phyloP scores from a whole-genome alignment of 2,888 invertebrate genomes.

The Drosophila suboccidentalis region DNA sequence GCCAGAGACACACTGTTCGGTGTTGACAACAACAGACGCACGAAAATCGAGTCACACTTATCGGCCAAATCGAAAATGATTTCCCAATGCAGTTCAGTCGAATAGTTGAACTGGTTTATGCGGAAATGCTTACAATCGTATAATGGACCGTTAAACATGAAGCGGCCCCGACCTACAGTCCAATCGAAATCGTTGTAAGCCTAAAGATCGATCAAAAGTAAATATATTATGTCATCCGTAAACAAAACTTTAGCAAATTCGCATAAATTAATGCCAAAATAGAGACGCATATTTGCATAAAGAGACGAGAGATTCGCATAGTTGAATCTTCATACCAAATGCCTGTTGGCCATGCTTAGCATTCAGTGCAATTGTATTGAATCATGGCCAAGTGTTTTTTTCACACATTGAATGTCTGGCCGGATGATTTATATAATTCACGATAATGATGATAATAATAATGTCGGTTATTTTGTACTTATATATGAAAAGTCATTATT shows the following conservation, averaged over 20 bases:
- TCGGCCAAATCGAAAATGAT: conserved; percentile 34
- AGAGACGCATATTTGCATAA: conserved; percentile 37
- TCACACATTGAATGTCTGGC: conserved; percentile 59
- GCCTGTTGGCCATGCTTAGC: conserved; percentile 4
- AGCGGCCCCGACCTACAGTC: conserved; percentile 3
- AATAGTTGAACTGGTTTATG: conserved; percentile 49
- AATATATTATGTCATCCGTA: conserved; percentile 58
- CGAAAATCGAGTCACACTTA: conserved; percentile 34
- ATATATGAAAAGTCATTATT: conserved; percentile 43
- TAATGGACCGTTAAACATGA: conserved; percentile 36
- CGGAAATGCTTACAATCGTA: conserved; percentile 60
- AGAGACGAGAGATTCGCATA: conserved; percentile 31
- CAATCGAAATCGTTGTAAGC: conserved; percentile 25
- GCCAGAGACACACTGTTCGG: conserved; percentile 28
- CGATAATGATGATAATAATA: conserved; percentile 25
- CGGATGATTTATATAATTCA: conserved; percentile 53
- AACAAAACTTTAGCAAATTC: conserved; percentile 33
- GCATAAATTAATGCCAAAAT: conserved; percentile 47
- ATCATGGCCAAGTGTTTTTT: conserved; percentile 62
- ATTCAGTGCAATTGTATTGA: conserved; percentile 41
- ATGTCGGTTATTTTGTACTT: conserved; percentile 29
- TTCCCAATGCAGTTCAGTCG: conserved; percentile 33
- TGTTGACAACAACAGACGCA: conserved; percentile 12
- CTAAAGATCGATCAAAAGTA: conserved; percentile 15
- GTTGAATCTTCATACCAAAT: conserved; percentile 9